These are phyloP conservation scores for Andrena cerasifolii DNA, from an alignment of 1,140 invertebrate species.

Conservation along the genomic window DNA sequence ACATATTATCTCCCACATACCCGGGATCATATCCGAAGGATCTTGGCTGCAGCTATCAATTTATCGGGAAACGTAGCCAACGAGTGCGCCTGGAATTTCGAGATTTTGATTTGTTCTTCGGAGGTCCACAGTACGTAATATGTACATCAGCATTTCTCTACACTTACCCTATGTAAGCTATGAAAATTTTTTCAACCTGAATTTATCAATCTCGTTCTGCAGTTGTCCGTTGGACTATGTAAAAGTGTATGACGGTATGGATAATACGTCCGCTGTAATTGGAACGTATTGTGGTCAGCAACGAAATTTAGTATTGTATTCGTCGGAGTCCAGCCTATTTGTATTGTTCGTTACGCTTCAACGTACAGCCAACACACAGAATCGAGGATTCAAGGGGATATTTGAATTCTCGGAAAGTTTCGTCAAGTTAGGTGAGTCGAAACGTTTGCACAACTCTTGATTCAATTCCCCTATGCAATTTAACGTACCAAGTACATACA, in stretches of 20 bases:
- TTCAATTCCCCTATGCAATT: too few relatives aligned
- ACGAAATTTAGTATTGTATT: conserved; percentile 96
- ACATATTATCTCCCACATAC: conserved; percentile 98
- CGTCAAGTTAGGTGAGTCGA: conserved; percentile 93
- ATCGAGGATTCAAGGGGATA: conserved; percentile 97
- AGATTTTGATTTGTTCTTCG: conserved; percentile 99
- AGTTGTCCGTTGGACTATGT: conserved; percentile 99
- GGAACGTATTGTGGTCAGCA: conserved; percentile 99
- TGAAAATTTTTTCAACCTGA: too few relatives aligned
- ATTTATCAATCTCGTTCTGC: conserved; percentile 62
- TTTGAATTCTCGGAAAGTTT: conserved; percentile 98
- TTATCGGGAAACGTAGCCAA: conserved; percentile 94
- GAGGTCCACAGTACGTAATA: conserved; percentile 98
- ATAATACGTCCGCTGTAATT: conserved; percentile 93
- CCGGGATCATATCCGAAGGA: conserved; percentile 99
- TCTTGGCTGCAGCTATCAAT: conserved; percentile 95
- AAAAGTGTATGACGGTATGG: conserved; percentile 96
- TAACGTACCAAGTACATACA: too few relatives aligned
- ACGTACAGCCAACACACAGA: conserved; percentile 94
- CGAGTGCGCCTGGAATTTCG: conserved; percentile 97
- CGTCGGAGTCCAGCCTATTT: conserved; percentile 93
- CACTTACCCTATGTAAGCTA: too few relatives aligned
- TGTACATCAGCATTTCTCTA: too few relatives aligned
- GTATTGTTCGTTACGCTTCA: conserved; percentile 95
- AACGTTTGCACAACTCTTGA: neutral